Evolutionary conservation across 2,888 invertebrate genomes (phyloP).

Genomic region (Rhagonycha fulva): DNA sequence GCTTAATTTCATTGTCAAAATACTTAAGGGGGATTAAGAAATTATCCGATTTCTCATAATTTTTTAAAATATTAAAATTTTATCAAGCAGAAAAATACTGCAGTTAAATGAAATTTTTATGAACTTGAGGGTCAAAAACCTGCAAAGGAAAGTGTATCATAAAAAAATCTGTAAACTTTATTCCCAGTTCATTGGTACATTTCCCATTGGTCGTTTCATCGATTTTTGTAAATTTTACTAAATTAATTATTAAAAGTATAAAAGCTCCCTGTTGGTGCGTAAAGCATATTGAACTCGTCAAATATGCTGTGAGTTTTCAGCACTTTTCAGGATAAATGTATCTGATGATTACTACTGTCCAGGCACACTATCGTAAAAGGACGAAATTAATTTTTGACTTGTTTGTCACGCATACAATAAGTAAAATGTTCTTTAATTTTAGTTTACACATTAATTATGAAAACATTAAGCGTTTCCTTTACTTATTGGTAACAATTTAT

Average conservation of each 20-base stretch:
- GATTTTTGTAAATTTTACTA: neutral
- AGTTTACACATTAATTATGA: neutral
- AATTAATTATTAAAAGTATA: neutral
- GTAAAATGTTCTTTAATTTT: neutral
- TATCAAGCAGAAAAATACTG: neutral
- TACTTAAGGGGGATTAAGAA: no score
- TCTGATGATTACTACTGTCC: neutral
- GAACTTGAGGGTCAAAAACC: neutral
- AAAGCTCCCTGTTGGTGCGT: neutral
- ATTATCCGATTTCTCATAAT: neutral
- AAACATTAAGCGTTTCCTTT: neutral
- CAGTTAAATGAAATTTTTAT: neutral
- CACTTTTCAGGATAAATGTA: neutral
- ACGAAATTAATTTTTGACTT: neutral
- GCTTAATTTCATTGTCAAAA: neutral
- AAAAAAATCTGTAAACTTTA: neutral
- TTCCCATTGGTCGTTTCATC: neutral
- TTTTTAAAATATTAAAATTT: neutral
- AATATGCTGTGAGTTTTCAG: neutral
- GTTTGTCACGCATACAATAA: neutral
- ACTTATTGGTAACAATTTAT: neutral
- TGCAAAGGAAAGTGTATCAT: neutral
- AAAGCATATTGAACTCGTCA: neutral
- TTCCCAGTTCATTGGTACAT: neutral
- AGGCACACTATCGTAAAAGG: neutral